Evolutionary conservation across 2,113 vertebrate species (phyloP).

Genomic region (Tautogolabrus adspersus): DNA sequence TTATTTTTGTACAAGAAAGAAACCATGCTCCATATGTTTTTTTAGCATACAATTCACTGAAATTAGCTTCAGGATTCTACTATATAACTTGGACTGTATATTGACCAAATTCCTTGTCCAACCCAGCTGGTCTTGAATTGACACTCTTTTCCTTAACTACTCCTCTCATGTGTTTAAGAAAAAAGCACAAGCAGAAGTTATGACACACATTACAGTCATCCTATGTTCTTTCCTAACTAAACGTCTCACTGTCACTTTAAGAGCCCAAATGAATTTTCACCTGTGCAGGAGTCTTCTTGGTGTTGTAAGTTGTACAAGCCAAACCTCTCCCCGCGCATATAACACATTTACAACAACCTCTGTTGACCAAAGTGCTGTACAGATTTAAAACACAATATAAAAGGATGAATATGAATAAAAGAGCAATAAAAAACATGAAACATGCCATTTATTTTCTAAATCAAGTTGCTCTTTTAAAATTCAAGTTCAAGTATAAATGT

Average conservation of each 20-base stretch:
- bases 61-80: constrained; percentile 69
- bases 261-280: no score
- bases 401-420: no score
- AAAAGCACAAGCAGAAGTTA: constrained; percentile 63
- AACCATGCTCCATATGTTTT: constrained; percentile 53
- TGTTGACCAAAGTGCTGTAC: no score
- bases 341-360: no score
- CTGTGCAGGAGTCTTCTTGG: no score
- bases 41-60: constrained; percentile 57
- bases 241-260: not conserved
- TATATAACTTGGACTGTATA: constrained; percentile 55
- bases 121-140: constrained; percentile 49
- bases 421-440: no score
- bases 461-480: constrained; percentile 1
- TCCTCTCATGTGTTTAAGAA: constrained; percentile 28
- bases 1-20: constrained; percentile 73
- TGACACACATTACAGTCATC: constrained; percentile 72
- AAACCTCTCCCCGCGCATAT: no score
- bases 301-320: no score
- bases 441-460: no score
- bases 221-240: constrained; percentile 48
- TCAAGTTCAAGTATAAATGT: constrained; percentile 16
- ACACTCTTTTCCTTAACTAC: no score
- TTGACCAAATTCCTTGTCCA: constrained; percentile 28
- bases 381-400: no score